Evolutionary conservation across 2,113 vertebrate genomes (phyloP).

Genomic region (Galemys pyrenaicus): DNA sequence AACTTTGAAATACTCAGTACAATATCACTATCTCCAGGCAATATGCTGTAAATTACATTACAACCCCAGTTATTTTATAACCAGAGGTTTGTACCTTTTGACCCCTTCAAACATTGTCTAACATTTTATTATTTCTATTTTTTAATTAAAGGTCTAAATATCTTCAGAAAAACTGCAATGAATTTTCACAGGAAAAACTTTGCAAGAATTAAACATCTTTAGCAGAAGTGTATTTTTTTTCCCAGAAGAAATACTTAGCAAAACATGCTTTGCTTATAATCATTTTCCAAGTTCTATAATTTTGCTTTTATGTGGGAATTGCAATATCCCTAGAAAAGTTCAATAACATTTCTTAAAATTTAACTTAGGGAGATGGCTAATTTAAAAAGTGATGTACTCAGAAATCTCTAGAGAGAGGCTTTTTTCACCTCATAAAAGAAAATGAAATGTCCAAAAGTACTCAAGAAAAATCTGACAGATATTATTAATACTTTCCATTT

Average conservation of each 20-base stretch:
- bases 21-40: not conserved
- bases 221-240: not conserved
- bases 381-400: slow-evolving; percentile 36
- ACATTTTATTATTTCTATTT: not conserved
- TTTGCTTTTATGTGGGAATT: slow-evolving; percentile 14
- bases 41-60: too few species aligned
- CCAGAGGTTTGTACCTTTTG: not conserved
- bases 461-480: not conserved
- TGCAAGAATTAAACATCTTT: slow-evolving; percentile 20
- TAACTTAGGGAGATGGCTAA: not conserved
- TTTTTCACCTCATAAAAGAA: slow-evolving; percentile 8
- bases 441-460: not conserved
- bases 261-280: not conserved
- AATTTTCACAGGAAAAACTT: slow-evolving; percentile 12
- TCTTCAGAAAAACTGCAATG: not conserved
- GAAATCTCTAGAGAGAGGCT: not conserved
- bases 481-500: not conserved
- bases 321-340: not conserved
- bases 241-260: not conserved
- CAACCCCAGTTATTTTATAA: not conserved
- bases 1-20: not conserved
- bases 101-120: not conserved
- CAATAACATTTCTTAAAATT: slow-evolving; percentile 32
- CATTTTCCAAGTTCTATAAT: not conserved
- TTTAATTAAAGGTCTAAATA: slow-evolving; percentile 39